Percentiles rank a stretch among this genome's conserved stretches.
Evolutionary conservation across 2,113 vertebrate genomes (phyloP).

Genomic region (human (Homo sapiens)): DNA sequence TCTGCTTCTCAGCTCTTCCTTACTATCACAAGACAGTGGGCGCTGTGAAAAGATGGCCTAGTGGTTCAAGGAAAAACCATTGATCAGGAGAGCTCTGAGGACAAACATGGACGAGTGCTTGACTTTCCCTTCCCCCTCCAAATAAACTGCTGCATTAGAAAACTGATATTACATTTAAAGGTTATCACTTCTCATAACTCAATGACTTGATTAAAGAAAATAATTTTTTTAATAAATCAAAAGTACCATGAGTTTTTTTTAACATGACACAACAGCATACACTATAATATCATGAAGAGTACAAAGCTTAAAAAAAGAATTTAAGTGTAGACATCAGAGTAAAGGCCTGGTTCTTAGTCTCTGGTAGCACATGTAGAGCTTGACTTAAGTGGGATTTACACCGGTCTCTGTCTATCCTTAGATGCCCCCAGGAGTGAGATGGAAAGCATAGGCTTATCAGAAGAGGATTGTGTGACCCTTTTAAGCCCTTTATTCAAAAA

Average conservation of each 20-base stretch:
- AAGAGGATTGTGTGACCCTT: background rate
- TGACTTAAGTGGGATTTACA: background rate
- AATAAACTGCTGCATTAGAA: background rate
- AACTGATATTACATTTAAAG: slow-evolving; percentile 19
- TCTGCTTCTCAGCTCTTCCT: background rate
- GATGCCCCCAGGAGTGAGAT: background rate
- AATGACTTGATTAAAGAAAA: slow-evolving; percentile 11
- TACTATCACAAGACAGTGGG: background rate
- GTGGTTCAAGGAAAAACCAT: background rate
- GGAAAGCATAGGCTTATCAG: background rate
- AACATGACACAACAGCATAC: background rate
- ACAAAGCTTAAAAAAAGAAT: background rate
- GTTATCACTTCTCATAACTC: background rate
- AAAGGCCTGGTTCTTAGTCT: background rate
- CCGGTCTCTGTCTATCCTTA: background rate
- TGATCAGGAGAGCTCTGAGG: background rate
- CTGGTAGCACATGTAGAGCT: background rate
- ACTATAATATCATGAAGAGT: background rate
- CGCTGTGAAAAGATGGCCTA: background rate
- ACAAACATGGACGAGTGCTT: background rate
- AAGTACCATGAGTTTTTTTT: slow-evolving; percentile 11
- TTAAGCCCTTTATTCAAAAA: slow-evolving; percentile 4
- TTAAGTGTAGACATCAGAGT: background rate
- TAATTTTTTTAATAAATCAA: slow-evolving; percentile 32
- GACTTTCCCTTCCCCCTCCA: background rate